Conservation (phyloP, 2,797 vertebrate genomes). For the Eleutherodactylus coqui region DNA sequence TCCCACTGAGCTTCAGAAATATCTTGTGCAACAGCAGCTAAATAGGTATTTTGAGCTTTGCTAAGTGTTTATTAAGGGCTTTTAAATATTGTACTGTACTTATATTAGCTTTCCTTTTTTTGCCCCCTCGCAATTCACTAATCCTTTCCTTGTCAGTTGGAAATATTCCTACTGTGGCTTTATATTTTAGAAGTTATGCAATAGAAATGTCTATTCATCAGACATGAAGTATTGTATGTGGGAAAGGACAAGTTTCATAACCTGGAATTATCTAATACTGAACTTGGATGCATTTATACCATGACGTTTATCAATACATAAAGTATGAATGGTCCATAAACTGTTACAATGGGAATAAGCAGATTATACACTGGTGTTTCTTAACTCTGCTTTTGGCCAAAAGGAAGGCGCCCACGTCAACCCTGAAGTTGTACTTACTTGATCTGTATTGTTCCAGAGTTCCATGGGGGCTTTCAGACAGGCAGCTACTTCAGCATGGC, state of each 20-base stretch:
- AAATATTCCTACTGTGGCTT: slow-evolving; percentile 39
- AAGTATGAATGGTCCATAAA: background rate
- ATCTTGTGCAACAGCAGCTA: slow-evolving; percentile 31
- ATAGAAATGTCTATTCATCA: slow-evolving; percentile 38
- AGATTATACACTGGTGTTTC: background rate
- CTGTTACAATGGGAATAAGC: background rate
- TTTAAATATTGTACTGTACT: slow-evolving; percentile 52
- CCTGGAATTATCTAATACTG: slow-evolving; percentile 4
- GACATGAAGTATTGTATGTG: background rate
- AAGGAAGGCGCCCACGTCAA: background rate
- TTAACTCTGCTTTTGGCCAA: background rate
- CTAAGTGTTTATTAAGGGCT: slow-evolving; percentile 62
- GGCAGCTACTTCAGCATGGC: too few species aligned
- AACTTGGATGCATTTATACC: background rate
- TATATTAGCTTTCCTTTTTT: slow-evolving; percentile 41
- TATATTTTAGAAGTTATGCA: slow-evolving; percentile 30
- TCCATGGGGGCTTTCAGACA: too few species aligned
- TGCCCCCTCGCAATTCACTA: slow-evolving; percentile 23
- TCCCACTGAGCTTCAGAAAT: slow-evolving; percentile 61
- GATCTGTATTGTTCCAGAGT: background rate
- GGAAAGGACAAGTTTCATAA: background rate
- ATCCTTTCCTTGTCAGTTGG: slow-evolving; percentile 22
- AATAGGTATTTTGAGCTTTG: slow-evolving; percentile 48
- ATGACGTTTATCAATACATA: background rate
- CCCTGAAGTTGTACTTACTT: too few species aligned